These are phyloP conservation scores for Forbesichthys agassizii DNA, from an alignment of 2,113 vertebrate species.

Conservation along the genomic window DNA sequence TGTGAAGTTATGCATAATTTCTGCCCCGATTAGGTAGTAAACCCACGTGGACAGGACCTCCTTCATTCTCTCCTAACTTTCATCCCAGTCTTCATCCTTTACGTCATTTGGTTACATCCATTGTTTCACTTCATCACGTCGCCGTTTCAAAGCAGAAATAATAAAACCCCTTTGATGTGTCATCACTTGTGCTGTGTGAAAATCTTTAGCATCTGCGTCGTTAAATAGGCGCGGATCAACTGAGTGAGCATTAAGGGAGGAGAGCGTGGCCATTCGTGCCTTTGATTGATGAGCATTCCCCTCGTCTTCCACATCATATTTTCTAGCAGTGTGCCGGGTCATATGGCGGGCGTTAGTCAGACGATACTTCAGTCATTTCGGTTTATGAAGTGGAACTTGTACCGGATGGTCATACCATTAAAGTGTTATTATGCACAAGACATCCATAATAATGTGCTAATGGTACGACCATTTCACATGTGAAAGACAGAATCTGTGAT, in stretches of 20 bases:
- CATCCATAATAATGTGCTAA: no score
- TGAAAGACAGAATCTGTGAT: slow-evolving; percentile 27
- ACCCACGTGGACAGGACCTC: slow-evolving; percentile 45
- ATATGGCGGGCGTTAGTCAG: slow-evolving; percentile 57
- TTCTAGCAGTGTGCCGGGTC: slow-evolving; percentile 45
- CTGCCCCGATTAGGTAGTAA: slow-evolving; percentile 54
- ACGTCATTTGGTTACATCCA: not conserved
- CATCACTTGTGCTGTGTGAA: slow-evolving; percentile 13
- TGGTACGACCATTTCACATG: slow-evolving; percentile 42
- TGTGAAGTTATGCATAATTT: slow-evolving; percentile 71
- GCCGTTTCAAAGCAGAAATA: slow-evolving; percentile 33
- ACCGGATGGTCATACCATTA: slow-evolving; percentile 39
- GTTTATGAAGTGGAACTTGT: slow-evolving; percentile 60
- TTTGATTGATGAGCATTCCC: slow-evolving; percentile 58
- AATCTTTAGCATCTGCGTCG: slow-evolving; percentile 60
- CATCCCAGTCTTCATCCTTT: slow-evolving; percentile 11
- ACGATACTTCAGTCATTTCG: slow-evolving; percentile 50
- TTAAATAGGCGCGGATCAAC: slow-evolving; percentile 49
- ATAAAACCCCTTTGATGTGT: slow-evolving; percentile 15
- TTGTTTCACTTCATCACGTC: slow-evolving; percentile 35
- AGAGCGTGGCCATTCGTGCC: slow-evolving; percentile 40
- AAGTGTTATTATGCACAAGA: slow-evolving; percentile 39
- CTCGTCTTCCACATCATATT: slow-evolving; percentile 52
- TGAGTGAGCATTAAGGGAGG: slow-evolving; percentile 50
- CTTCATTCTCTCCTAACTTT: slow-evolving; percentile 22